Percentiles rank a stretch among this genome's conserved stretches.
phyloP scores from a whole-genome alignment of 2,888 invertebrate species.

The Melieria omissa region DNA sequence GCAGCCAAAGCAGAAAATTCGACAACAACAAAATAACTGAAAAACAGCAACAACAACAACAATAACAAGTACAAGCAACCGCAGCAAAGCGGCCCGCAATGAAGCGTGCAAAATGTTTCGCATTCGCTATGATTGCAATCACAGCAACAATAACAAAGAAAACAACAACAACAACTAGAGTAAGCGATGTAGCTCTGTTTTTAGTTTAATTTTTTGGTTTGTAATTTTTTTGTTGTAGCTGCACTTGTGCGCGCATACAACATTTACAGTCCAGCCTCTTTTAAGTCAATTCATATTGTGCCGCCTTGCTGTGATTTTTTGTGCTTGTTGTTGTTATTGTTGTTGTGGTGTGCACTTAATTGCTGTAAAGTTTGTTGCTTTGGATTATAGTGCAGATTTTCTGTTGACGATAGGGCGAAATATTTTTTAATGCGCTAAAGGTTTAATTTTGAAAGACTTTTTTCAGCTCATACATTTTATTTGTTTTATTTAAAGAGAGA shows the following conservation, averaged over 20 bases:
- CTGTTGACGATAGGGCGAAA: slow-evolving; percentile 9
- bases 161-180: background rate
- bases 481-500: no score
- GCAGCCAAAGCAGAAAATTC: background rate
- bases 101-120: background rate
- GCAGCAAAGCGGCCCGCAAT: background rate
- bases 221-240: slow-evolving; percentile 14
- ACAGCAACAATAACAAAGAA: background rate
- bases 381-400: slow-evolving; percentile 12
- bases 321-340: background rate
- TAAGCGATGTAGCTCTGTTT: background rate
- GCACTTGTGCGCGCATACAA: slow-evolving; percentile 14
- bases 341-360: no score
- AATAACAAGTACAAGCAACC: background rate
- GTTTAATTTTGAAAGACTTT: no score
- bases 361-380: no score
- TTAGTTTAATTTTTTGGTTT: background rate
- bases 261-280: slow-evolving; percentile 35
- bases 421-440: background rate
- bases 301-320: slow-evolving; percentile 6
- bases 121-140: background rate
- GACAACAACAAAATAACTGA: background rate
- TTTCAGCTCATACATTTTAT: no score
- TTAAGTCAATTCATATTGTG: slow-evolving; percentile 24
- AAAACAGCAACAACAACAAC: background rate